A percentile compares a stretch with the other conserved stretches of the same genome.
Conservation (phyloP, 2,888 invertebrate genomes). For the Leptopilina syphax region DNA sequence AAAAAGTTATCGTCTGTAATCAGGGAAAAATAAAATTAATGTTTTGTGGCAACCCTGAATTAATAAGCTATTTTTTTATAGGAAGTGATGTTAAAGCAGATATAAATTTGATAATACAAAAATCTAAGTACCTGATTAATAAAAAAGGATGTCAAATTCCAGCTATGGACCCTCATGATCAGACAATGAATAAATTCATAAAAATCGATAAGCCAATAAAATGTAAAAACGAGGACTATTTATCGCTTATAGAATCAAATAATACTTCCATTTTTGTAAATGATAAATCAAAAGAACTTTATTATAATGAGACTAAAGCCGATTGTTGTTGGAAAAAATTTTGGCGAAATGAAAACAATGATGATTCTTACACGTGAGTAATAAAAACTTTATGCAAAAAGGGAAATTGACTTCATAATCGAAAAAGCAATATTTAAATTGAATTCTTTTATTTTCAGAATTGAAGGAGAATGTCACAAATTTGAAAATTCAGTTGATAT, state of each 20-base stretch:
- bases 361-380: constrained; percentile 76
- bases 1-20: too few species aligned
- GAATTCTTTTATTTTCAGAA: constrained; percentile 65
- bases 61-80: constrained; percentile 36
- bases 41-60: too few species aligned
- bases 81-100: constrained; percentile 54
- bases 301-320: constrained; percentile 78
- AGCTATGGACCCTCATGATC: constrained; percentile 81
- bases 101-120: constrained; percentile 43
- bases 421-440: too few species aligned
- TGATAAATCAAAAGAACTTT: constrained; percentile 76
- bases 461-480: constrained; percentile 77
- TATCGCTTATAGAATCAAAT: constrained; percentile 80
- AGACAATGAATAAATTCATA: constrained; percentile 79
- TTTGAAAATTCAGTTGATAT: constrained; percentile 78
- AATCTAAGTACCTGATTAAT: constrained; percentile 79
- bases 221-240: constrained; percentile 78
- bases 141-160: constrained; percentile 85
- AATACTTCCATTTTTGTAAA: constrained; percentile 80
- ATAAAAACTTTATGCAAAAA: too few species aligned
- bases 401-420: too few species aligned
- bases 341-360: constrained; percentile 78
- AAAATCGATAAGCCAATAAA: constrained; percentile 77
- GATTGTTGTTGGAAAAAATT: constrained; percentile 83
- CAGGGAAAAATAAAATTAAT: too few species aligned